Evolutionary conservation across 2,888 invertebrate genomes (phyloP), one percentile per base, ranked within the genome.

Genomic region (Yponomeuta cagnagella): DNA sequence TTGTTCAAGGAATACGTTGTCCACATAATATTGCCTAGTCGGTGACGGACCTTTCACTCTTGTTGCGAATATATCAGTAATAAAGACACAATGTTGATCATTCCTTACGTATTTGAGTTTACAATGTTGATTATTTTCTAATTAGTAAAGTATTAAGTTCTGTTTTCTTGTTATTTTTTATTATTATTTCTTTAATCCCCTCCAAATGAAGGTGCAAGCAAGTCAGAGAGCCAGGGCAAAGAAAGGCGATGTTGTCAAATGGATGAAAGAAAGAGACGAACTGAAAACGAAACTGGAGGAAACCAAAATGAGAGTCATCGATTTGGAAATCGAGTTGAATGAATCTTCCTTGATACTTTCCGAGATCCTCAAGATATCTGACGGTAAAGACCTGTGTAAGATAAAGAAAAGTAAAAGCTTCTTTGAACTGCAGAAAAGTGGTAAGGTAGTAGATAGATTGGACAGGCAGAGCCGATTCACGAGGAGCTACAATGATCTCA

Each of bases 361-460:
- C 65, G 93, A 93, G 77, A 81, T 92, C 30, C 79, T 90, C 67
- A 92, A 92, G 77, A 87, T 93, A 83, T 87, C 91, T 33, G 87
- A 90, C 74, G 83, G 88, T 72, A 82, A 83, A 76, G 87, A 88
- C 71, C 77, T 87, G 63, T 80, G 77, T 72, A 80, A 80, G 71
- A 85, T 91, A 72, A 89, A 90, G 77, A 85, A 89, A 72, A 88
- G 89, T 74, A 89, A 84, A 79, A 91, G 90, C 78, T 90, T 87
- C 80, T 89, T 89, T 75, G 92, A 91, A 77, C 79, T 92, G 74
- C 92, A 93, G 82, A 93, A 93, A 83, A 93, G 92, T 87, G 92
- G 93, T 92, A 93, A 92, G 92, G 92, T 93, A 90, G 93, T 90
- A 82, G 91, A 91, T 88, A 93, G 93, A 86, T 87, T 93, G 77